These are phyloP conservation scores for Therioaphis trifolii DNA, from an alignment of 2,888 invertebrate species.

Conservation along the genomic window DNA sequence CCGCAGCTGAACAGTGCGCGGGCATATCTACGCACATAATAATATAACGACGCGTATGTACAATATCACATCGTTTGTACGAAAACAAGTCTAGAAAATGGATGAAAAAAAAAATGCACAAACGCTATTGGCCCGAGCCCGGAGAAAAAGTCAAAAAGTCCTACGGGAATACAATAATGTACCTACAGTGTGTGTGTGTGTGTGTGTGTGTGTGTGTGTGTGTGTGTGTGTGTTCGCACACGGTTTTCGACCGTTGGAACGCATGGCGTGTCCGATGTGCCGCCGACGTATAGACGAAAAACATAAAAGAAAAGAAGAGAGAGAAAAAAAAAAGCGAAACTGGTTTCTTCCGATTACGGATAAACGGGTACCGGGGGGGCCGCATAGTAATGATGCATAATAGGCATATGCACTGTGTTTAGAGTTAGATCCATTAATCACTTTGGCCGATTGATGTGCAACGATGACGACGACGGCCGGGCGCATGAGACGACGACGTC, in stretches of 20 bases:
- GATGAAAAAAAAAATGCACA: too few species aligned
- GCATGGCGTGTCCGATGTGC: background rate
- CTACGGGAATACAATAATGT: slow-evolving; percentile 16
- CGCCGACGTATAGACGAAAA: background rate
- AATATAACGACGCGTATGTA: background rate
- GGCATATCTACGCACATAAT: background rate
- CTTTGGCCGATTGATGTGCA: slow-evolving; percentile 5
- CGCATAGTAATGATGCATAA: background rate
- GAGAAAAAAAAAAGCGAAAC: background rate
- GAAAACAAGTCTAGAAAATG: background rate
- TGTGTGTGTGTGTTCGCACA: too few species aligned
- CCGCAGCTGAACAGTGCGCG: background rate
- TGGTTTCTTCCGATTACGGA: background rate
- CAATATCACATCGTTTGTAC: background rate
- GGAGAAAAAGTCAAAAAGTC: background rate
- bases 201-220: too few species aligned
- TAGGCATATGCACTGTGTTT: too few species aligned
- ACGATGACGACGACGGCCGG: background rate
- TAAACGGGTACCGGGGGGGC: background rate
- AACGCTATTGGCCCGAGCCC: background rate
- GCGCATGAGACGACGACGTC: background rate
- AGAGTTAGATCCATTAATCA: slow-evolving; percentile 51
- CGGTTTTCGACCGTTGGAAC: slow-evolving; percentile 31
- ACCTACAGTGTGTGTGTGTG: too few species aligned
- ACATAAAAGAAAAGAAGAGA: background rate